Evolutionary conservation across 2,113 vertebrate genomes (phyloP), one percentile per base, ranked within the genome.

Genomic region (Capreolus pygargus): DNA sequence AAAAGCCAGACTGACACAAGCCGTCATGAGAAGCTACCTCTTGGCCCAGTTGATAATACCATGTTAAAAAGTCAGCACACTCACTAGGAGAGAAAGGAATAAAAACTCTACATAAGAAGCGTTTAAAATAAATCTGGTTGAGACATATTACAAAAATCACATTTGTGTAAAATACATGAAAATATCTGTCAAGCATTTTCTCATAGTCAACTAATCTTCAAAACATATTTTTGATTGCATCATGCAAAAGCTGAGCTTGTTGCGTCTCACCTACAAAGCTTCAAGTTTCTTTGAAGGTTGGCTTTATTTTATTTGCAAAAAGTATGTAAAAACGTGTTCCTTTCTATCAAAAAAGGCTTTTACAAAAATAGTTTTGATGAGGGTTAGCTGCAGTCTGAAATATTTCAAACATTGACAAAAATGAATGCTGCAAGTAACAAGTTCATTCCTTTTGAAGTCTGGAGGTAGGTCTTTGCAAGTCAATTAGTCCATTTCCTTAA

Each of bases 381-480:
- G 98, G 98, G 98, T 98, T 98, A 99, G 98, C 98, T 99, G 99
- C 99, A 99, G 99, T 99, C 98, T 98, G 99, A 99, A 99, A 96
- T 97, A 98, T 98, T 99, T 99, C 98, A 97, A 98, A 99, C 74
- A 76, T 92, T 95, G 97, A 97, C 98, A 67, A 55, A 98, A 99
- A 98, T 97, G 98, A 98, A 98, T 97, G 98, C 97, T 99, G 98
- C 98, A 98, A 99, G 95, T 98, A 99, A 99, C 92, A 98, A 98
- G 99, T 99, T 99, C 90, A 97, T 99, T 99, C 98, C 98, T 99
- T 99, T 99, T 99, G 98, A 99, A 99, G 98, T 99, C 99, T 99
- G 99, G 99, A 99, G 99, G 99, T 99, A 99, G 99, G 99, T 99
- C 98, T 99, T 99, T 99, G 99, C 99, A 99, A 99, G 99, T 98